Evolutionary conservation across 1,140 invertebrate species (phyloP), one percentile per base, ranked within the genome.

Genomic region (Heliothis subflexa): DNA sequence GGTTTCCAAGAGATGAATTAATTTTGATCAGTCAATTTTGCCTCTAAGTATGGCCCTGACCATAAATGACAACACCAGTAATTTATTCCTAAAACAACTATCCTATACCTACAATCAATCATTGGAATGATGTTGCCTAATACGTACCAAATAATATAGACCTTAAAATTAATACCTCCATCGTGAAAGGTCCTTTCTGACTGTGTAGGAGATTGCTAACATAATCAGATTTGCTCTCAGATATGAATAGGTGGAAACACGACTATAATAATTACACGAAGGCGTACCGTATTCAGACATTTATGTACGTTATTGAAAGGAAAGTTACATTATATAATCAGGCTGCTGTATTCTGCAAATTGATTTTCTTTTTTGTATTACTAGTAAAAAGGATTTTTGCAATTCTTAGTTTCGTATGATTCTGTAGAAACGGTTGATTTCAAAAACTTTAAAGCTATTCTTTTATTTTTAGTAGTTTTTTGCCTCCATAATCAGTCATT

Each of bases 171-270:
- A 70, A 54, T 70, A 55, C 68, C 68, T 52, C 28, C 40, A 55
- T 55, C n/a, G n/a, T 18, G 40, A 40, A 18, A 14, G 40, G 9
- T 14, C 55, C 52, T 55, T 71, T 49, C 52, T 33, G 49, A 12
- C 10, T 55, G n/a, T 18, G 55, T 10, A 40, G 18, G 10, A 47
- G 54, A 40, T 57, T 55, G 52, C 16, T 47, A 16, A 59, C 54
- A 47, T 73, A 73, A 59, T 73, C 71, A 47, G 54, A 73, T 73
- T 54, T 71, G 25, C 68, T 55, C 25, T 16, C 13, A 55, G 66
- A 45, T 55, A 54, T 55, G 52, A 71, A 71, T 71, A 71, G 68
- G 14, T 71, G 21, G 14, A 55, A 25, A 71, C 50, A 47, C 55
- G 71, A 25, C 33, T 18, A 14, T 11, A 55, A 73, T 73, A 25